Percentiles rank a stretch among this genome's conserved stretches.
Evolutionary conservation across 2,113 vertebrate genomes (phyloP).

Genomic region (Raphicerus campestris): DNA sequence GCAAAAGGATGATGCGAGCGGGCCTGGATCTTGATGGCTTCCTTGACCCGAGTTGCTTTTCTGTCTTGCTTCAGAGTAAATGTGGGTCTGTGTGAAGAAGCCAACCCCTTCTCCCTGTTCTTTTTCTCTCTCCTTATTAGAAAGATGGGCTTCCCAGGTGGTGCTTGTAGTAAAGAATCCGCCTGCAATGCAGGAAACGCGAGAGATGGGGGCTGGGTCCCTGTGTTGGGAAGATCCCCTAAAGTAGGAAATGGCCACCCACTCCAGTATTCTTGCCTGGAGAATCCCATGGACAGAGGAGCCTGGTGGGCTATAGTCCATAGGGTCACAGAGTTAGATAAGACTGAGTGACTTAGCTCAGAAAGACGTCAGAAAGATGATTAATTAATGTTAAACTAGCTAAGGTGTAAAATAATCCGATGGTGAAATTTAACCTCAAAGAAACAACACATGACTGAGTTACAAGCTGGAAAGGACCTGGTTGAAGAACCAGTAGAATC

Average conservation of each 20-base stretch:
- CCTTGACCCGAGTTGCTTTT: neutral
- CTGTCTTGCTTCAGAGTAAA: neutral
- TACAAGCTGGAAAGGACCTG: neutral
- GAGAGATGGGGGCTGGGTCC: neutral
- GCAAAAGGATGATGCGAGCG: accelerated
- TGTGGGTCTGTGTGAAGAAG: neutral
- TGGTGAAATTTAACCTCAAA: neutral
- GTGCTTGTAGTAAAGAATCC: neutral
- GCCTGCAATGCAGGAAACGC: neutral
- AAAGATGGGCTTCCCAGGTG: neutral
- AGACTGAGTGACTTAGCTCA: neutral
- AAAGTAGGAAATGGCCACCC: neutral
- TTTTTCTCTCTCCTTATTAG: neutral
- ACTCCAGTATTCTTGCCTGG: neutral
- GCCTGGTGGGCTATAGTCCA: neutral
- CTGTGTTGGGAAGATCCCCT: neutral
- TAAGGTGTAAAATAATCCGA: neutral
- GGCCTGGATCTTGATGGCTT: accelerated
- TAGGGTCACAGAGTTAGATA: neutral
- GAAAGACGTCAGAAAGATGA: neutral
- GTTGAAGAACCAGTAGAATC: accelerated
- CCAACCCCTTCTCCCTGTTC: no score
- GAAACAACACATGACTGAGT: neutral
- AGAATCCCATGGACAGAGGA: neutral
- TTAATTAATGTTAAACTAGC: neutral